These are phyloP conservation scores for Uloborus diversus DNA, from an alignment of 1,140 invertebrate genomes.

Conservation along the genomic window DNA sequence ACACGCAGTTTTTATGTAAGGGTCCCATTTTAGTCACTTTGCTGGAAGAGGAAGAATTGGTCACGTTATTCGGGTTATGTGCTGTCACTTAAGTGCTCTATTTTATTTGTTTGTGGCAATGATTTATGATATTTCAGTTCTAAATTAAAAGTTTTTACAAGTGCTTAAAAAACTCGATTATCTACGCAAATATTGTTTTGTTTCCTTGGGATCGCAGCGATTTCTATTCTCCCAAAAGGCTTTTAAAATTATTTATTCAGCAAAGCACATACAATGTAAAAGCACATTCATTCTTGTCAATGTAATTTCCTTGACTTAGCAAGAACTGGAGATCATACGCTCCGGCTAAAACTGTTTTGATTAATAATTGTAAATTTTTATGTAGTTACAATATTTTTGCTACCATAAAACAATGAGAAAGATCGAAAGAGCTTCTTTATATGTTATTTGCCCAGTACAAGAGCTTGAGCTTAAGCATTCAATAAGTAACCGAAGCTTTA, in stretches of 20 bases:
- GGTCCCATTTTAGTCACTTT: too few species aligned
- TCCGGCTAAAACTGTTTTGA: conserved; percentile 51
- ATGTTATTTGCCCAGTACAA: conserved; percentile 50
- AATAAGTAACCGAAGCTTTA: conserved; percentile 43
- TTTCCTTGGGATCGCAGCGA: too few species aligned
- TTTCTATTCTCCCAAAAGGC: too few species aligned
- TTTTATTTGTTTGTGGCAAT: too few species aligned
- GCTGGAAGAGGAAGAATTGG: too few species aligned
- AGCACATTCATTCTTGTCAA: conserved; percentile 17
- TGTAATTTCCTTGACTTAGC: conserved; percentile 41
- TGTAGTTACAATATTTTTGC: conserved; percentile 55
- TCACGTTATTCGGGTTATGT: too few species aligned
- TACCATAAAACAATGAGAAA: conserved; percentile 39
- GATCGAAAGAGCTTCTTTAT: conserved; percentile 51
- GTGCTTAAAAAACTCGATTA: too few species aligned
- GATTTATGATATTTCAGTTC: too few species aligned
- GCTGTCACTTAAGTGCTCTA: too few species aligned
- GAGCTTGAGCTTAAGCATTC: conserved; percentile 54
- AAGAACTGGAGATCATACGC: conserved; percentile 28
- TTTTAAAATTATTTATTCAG: background rate
- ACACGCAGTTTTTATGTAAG: too few species aligned
- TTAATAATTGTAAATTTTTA: conserved; percentile 54
- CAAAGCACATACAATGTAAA: background rate
- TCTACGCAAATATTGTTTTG: too few species aligned
- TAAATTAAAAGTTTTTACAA: too few species aligned